Evolutionary conservation across 2,888 invertebrate species (phyloP).

Genomic region (Pemphredon lugubris): DNA sequence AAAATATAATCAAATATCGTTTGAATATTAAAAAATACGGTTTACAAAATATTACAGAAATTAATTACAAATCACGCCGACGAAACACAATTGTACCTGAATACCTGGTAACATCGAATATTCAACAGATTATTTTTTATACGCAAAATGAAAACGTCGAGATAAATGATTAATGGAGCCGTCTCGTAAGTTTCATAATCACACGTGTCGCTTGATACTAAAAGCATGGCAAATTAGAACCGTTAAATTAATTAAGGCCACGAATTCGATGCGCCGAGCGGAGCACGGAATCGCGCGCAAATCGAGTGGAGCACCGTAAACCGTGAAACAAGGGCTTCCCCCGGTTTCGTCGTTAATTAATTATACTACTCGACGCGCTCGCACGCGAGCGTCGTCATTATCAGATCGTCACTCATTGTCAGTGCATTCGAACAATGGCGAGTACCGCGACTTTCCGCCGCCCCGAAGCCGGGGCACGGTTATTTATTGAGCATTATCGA

Average conservation of each 20-base stretch:
- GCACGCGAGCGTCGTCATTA: constrained; percentile 54
- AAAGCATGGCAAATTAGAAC: constrained; percentile 38
- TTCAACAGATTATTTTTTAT: background rate
- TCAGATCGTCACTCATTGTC: constrained; percentile 47
- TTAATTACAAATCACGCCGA: too few relatives aligned
- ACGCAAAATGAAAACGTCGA: too few relatives aligned
- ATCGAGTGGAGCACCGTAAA: constrained; percentile 40
- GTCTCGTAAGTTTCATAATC: too few relatives aligned
- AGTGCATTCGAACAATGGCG: constrained; percentile 23
- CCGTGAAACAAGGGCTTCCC: constrained; percentile 47
- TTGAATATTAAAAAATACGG: too few relatives aligned
- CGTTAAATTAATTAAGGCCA: constrained; percentile 57
- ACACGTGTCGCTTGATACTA: too few relatives aligned
- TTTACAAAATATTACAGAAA: too few relatives aligned
- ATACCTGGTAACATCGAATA: background rate
- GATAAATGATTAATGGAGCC: too few relatives aligned
- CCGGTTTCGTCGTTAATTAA: constrained; percentile 63
- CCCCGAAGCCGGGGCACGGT: background rate
- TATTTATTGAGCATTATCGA: background rate
- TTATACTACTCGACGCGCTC: constrained; percentile 51
- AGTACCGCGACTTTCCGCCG: background rate
- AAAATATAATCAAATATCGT: background rate
- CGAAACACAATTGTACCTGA: too few relatives aligned
- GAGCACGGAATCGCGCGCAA: constrained; percentile 34
- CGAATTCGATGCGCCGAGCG: constrained; percentile 31